Base-by-base conservation (phyloP, 2,797 vertebrate genomes). In the Catharus ustulatus region DNA sequence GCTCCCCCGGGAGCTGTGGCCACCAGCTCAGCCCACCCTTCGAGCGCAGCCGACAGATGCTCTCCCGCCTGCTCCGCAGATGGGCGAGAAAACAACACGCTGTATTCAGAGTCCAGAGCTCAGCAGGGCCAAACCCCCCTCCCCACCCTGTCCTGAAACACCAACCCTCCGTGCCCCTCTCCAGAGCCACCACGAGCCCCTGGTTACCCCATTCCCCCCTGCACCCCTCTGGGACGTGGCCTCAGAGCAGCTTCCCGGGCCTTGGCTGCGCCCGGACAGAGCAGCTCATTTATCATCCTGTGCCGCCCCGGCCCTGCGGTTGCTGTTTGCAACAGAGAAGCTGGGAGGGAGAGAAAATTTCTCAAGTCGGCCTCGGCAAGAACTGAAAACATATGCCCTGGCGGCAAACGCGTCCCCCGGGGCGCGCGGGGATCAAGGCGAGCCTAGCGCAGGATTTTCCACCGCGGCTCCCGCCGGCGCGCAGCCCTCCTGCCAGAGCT, bases 341-440 rank as follows among this genome's bases (percentile, higher is more conserved):
- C 94, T 87, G 93, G 93, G 92, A 93, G 88, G 94, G 88, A 94
- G 74, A 95, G 93, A 93, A 75, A 90, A 95, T 96, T 96, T 96
- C 93, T 95, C 96, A 96, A 96, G 96, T 93, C 57, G 11, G 94
- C 92, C 95, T 85, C 86, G 46, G 88, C 78, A 90, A 93, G 94
- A 95, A 92, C 95, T 93, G 93, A 74, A 96, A 97, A 96, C 95
- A 95, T 17, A 95, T 96, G 95, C 94, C 93, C 92, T 96, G 96
- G 95, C 94, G 68, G 92, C 94, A 82, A 79, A 76, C 34, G 11
- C 38, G n/a, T 94, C 92, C 94, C 95, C 88, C 1, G 90, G 94
- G 96, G 93, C 68, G 36, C 6, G 38, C 10, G 2, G 78, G 75
- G 82, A 94, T 93, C 91, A 36, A 89, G 94, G 87, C 87, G 11